Conservation (phyloP, 2,113 vertebrate species). For the Silurus meridionalis region DNA sequence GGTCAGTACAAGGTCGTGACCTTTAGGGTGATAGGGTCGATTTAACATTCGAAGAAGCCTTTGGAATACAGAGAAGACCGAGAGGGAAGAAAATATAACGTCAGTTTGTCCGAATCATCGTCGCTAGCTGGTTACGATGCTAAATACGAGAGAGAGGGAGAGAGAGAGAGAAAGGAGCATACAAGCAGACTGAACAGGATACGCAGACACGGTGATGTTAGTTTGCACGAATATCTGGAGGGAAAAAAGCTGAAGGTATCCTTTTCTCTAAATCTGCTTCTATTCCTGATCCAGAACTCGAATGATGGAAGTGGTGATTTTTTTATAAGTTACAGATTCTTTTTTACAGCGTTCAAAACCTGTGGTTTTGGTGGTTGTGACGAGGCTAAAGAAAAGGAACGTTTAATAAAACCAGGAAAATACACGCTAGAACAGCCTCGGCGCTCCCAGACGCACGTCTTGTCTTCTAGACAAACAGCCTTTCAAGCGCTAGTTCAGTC, state of each 20-base stretch:
- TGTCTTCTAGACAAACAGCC: not conserved
- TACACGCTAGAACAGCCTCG: slow-evolving; percentile 57
- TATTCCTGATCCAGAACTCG: not conserved
- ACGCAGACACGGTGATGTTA: not conserved
- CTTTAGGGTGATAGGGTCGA: slow-evolving; percentile 14
- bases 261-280: not conserved
- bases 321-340: slow-evolving; percentile 27
- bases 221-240: not conserved
- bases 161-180: not conserved
- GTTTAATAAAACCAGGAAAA: slow-evolving; percentile 40
- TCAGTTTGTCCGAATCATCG: slow-evolving; percentile 9
- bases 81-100: not conserved
- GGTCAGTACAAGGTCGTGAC: slow-evolving; percentile 57
- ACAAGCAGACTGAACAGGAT: not conserved
- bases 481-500: not conserved
- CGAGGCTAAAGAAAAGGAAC: slow-evolving; percentile 26
- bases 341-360: slow-evolving; percentile 5
- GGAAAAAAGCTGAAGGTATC: not conserved
- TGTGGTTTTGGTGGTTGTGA: slow-evolving; percentile 44
- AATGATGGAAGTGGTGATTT: not conserved
- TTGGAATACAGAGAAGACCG: slow-evolving; percentile 33
- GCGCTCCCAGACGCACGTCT: slow-evolving; percentile 28
- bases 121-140: slow-evolving; percentile 7
- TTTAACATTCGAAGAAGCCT: slow-evolving; percentile 22
- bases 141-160: not conserved